phyloP scores from a whole-genome alignment of 2,797 vertebrate species.

The Squalus acanthias region DNA sequence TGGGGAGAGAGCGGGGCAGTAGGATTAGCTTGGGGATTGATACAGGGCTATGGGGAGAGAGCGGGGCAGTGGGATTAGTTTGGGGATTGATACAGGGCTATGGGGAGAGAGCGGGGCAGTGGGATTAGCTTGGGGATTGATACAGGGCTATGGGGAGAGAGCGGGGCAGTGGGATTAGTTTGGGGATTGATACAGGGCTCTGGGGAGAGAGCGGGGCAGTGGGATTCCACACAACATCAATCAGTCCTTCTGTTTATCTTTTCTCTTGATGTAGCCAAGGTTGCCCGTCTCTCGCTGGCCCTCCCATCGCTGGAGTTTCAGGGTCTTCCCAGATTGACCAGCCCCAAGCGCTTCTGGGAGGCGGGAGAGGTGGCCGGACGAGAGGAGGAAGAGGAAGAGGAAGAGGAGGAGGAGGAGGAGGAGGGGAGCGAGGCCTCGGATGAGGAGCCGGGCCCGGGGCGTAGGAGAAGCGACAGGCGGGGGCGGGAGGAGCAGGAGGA shows the following conservation, averaged over 20 bases:
- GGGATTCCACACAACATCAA: too few species aligned
- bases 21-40: too few species aligned
- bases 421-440: constrained; percentile 24
- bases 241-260: constrained; percentile 43
- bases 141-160: too few species aligned
- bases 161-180: too few species aligned
- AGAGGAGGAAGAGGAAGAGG: constrained; percentile 50
- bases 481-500: constrained; percentile 65
- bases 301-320: constrained; percentile 80
- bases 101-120: too few species aligned
- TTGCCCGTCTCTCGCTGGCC: constrained; percentile 80
- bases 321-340: constrained; percentile 65
- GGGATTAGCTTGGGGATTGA: too few species aligned
- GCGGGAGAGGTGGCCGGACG: constrained; percentile 59
- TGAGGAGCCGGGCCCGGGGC: constrained; percentile 60
- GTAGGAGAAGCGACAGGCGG: constrained; percentile 55
- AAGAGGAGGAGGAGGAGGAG: constrained; percentile 46
- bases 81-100: too few species aligned
- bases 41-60: too few species aligned
- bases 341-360: constrained; percentile 72
- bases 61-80: too few species aligned
- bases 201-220: too few species aligned
- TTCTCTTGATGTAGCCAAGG: constrained; percentile 74
- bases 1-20: too few species aligned
- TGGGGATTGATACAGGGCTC: too few species aligned